Percentiles rank a stretch among this genome's conserved stretches.
phyloP scores from a whole-genome alignment of 2,888 invertebrate species.

The Watsonalla binaria region DNA sequence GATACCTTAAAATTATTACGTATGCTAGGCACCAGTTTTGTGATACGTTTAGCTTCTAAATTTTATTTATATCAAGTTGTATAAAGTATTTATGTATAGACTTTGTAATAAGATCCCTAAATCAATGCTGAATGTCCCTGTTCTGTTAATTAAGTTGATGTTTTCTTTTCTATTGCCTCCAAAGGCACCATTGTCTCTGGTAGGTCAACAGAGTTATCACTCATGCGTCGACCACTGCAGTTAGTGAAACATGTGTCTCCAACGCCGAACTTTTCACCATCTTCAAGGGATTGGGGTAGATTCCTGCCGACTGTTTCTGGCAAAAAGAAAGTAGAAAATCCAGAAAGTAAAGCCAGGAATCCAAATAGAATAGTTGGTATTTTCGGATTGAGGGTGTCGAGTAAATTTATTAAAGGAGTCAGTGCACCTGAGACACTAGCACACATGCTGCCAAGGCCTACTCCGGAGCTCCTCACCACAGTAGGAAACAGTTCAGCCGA shows the following conservation, averaged over 20 bases:
- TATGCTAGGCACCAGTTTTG: neutral
- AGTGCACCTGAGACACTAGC: conserved; percentile 89
- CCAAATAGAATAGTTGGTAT: conserved; percentile 89
- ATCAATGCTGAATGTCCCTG: neutral
- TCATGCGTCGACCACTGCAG: conserved; percentile 73
- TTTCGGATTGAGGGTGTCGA: conserved; percentile 88
- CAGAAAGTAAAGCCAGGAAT: conserved; percentile 84
- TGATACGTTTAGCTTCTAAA: conserved; percentile 1
- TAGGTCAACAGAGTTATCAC: conserved; percentile 47
- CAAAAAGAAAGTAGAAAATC: conserved; percentile 84
- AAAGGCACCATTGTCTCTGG: conserved; percentile 70
- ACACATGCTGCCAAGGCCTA: conserved; percentile 91
- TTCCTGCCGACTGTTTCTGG: conserved; percentile 90
- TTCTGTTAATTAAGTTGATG: conserved; percentile 14
- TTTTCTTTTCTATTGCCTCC: conserved; percentile 53
- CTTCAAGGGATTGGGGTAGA: conserved; percentile 89
- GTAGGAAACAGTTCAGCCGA: conserved; percentile 93
- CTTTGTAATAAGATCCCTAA: neutral
- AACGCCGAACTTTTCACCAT: conserved; percentile 89
- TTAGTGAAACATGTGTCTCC: conserved; percentile 90
- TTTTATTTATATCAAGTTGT: neutral
- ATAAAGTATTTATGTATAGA: neutral
- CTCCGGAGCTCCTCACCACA: conserved; percentile 89
- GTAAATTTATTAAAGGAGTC: conserved; percentile 86
- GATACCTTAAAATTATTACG: conserved; percentile 14